These are phyloP conservation scores for Patiria pectinifera DNA, from an alignment of 53 echinoderm and acorn worm genomes.

Conservation along the genomic window DNA sequence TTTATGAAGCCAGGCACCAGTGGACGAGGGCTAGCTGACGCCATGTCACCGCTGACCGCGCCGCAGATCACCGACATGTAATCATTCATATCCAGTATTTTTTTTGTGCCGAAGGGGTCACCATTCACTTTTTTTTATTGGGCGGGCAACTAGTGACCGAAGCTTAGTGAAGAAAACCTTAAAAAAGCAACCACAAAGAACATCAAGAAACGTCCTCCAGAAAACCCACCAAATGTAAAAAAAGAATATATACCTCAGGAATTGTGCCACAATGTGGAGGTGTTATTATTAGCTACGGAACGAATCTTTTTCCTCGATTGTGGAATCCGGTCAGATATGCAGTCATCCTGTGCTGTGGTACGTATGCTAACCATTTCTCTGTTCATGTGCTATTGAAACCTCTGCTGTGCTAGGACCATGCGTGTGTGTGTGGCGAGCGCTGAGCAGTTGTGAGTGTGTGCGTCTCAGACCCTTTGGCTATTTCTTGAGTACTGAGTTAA, in stretches of 20 bases:
- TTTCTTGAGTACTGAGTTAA: too few relatives aligned
- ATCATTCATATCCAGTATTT: not conserved
- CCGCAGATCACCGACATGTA: not conserved
- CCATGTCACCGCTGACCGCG: constrained; percentile 22
- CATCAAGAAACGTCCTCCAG: too few relatives aligned
- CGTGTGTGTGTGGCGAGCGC: too few relatives aligned
- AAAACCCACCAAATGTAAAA: too few relatives aligned
- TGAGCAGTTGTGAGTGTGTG: too few relatives aligned
- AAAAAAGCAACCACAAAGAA: too few relatives aligned
- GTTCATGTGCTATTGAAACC: not conserved
- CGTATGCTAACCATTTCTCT: not conserved
- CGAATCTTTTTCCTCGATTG: not conserved
- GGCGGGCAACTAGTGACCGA: not conserved
- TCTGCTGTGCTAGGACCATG: too few relatives aligned
- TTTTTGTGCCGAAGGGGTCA: not conserved
- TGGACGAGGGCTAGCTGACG: constrained; percentile 1
- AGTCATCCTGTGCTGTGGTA: not conserved
- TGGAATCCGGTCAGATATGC: not conserved
- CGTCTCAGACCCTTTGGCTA: too few relatives aligned
- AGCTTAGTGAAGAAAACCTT: too few relatives aligned
- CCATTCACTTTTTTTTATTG: not conserved
- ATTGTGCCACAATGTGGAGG: too few relatives aligned
- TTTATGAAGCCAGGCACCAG: constrained; percentile 40
- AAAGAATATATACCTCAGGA: too few relatives aligned
- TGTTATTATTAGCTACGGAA: too few relatives aligned